Conservation (phyloP, 2,888 invertebrate genomes). For the Machimus atricapillus region DNA sequence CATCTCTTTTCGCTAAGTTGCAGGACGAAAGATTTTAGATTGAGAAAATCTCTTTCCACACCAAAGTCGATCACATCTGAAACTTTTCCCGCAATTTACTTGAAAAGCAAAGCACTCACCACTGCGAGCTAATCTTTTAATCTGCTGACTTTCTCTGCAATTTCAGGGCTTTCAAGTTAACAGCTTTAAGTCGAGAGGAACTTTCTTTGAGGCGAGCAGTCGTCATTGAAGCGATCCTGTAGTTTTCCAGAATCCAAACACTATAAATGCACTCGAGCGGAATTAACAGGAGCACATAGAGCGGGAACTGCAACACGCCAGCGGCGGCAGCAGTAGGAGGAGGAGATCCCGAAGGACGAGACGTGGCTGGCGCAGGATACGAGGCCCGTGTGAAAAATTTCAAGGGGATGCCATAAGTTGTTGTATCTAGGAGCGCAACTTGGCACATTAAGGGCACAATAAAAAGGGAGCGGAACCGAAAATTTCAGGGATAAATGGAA, state of each 20-base stretch:
- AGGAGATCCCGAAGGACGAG: background rate
- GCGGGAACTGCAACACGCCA: background rate
- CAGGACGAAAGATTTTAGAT: background rate
- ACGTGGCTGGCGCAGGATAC: background rate
- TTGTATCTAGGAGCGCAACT: conserved; percentile 1
- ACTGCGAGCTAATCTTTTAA: conserved; percentile 22
- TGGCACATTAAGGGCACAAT: background rate
- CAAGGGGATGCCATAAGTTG: conserved; percentile 31
- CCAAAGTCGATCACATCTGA: background rate
- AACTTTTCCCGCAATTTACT: conserved; percentile 1
- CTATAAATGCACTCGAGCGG: conserved; percentile 20
- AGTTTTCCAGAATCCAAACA: conserved; percentile 9
- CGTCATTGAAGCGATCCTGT: background rate
- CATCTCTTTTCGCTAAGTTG: background rate
- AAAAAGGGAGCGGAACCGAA: background rate
- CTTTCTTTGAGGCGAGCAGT: conserved; percentile 20
- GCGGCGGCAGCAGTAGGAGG: background rate
- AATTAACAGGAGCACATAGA: conserved; percentile 20
- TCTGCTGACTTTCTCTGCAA: conserved; percentile 17
- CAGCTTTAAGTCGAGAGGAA: conserved; percentile 25
- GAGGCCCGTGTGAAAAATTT: conserved; percentile 10
- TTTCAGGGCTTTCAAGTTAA: conserved; percentile 23
- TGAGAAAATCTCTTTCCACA: background rate
- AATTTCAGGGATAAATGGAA: conserved; percentile 27
- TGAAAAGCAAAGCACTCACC: conserved; percentile 6